Base-by-base conservation (phyloP, 1,140 invertebrate genomes). In the Halyomorpha halys region DNA sequence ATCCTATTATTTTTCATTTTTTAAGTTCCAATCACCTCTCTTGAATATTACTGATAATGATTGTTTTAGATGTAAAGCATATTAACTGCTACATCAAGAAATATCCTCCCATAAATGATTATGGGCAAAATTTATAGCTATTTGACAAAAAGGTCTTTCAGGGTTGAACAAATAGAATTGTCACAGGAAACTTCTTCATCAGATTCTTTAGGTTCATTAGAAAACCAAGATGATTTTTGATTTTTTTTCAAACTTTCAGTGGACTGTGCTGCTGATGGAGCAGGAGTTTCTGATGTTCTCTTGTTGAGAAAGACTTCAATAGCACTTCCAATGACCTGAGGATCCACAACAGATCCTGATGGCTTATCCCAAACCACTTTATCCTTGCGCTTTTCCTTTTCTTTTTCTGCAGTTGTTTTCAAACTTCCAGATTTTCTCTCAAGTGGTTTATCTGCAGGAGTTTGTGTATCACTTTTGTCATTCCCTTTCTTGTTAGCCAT, bases 91-190 rank as follows among this genome's bases (percentile, higher is more conserved):
- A 63, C 25, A 47, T 66, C 65, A 3, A 66, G 5, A 49, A 66
- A 63, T 19, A 59, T 56, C 9, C 53, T 21, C 39, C 65, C 65
- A 44, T 54, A 63, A 44, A 66, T 62, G n/a, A 66, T 59, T 18
- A 66, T 34, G 61, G 65, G 53, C 21, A 66, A 39, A 16, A 67
- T 69, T 71, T 71, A 70, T 47, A 71, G 69, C 65, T 71, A 87
- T 79, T 86, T 86, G 39, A 89, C 87, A 73, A 91, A 90, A 9
- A 91, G 80, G 73, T 90, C 87, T 74, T 90, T 90, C 14, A 91
- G 76, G 13, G 87, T 87, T 44, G 87, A 84, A 74, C 87, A 90
- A 59, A 90, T 79, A 16, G 83, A 83, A 21, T 83, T 80, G 64
- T 90, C 86, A 74, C 86, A 88, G 13, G 84, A 79, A 15, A 84